Conservation (phyloP, 2,888 invertebrate species). For the Unio delphinus region DNA sequence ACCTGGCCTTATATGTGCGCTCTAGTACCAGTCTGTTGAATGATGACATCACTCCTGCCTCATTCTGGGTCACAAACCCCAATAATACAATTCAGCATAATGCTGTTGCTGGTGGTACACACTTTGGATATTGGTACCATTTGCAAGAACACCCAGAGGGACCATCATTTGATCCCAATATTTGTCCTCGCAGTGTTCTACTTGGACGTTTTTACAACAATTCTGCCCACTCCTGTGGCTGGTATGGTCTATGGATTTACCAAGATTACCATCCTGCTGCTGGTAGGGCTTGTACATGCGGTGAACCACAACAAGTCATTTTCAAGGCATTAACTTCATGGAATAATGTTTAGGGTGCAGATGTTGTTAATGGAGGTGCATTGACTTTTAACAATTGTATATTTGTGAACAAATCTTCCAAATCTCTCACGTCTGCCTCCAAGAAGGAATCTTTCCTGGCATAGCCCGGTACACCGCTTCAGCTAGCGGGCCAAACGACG, state of each 20-base stretch:
- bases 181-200: conserved; percentile 58
- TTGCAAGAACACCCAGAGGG: conserved; percentile 66
- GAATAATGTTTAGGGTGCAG: conserved; percentile 67
- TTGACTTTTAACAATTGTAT: conserved; percentile 57
- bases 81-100: conserved; percentile 64
- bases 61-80: conserved; percentile 68
- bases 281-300: conserved; percentile 20
- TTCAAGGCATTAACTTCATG: conserved; percentile 54
- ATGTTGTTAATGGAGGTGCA: conserved; percentile 60
- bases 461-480: too few species aligned
- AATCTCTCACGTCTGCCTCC: too few species aligned
- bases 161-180: conserved; percentile 52
- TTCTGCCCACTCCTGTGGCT: conserved; percentile 65
- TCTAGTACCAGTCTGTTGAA: conserved; percentile 63
- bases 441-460: too few species aligned
- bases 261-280: conserved; percentile 47
- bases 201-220: conserved; percentile 61
- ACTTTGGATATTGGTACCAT: conserved; percentile 70
- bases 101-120: conserved; percentile 65
- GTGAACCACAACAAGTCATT: conserved; percentile 24
- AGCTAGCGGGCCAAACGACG: too few species aligned
- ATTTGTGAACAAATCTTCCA: conserved; percentile 60
- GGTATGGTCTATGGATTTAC: conserved; percentile 69
- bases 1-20: conserved; percentile 62
- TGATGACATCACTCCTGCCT: conserved; percentile 69